Conservation (phyloP, 2,113 vertebrate species). For the Campylorhamphus procurvoides region DNA sequence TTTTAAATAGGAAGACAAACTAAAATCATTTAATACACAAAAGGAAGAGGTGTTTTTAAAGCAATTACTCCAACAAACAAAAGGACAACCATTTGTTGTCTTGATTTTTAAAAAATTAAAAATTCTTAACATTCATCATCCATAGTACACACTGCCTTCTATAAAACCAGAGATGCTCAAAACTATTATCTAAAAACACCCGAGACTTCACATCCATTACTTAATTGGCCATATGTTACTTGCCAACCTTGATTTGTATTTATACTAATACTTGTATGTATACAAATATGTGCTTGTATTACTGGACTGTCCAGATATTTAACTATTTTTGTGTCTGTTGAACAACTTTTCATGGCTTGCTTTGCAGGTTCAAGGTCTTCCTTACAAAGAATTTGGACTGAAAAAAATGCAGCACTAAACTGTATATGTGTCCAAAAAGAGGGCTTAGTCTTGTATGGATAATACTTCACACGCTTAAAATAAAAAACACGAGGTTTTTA, state of each 20-base stretch:
- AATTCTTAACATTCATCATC: neutral
- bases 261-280: neutral
- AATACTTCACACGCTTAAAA: neutral
- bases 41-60: neutral
- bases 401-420: neutral
- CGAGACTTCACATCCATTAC: neutral
- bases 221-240: neutral
- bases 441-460: neutral
- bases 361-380: neutral
- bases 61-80: neutral
- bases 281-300: neutral
- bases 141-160: neutral
- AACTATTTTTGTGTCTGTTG: neutral
- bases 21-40: neutral
- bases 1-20: neutral
- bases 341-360: neutral
- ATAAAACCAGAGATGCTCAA: neutral
- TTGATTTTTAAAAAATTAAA: neutral
- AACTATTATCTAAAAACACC: neutral
- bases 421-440: neutral
- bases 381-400: neutral
- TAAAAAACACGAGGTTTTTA: neutral
- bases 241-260: neutral
- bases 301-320: neutral
- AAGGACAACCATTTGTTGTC: neutral